phyloP scores from a whole-genome alignment of 1,140 invertebrate genomes.

The Trypoxylus dichotomus region DNA sequence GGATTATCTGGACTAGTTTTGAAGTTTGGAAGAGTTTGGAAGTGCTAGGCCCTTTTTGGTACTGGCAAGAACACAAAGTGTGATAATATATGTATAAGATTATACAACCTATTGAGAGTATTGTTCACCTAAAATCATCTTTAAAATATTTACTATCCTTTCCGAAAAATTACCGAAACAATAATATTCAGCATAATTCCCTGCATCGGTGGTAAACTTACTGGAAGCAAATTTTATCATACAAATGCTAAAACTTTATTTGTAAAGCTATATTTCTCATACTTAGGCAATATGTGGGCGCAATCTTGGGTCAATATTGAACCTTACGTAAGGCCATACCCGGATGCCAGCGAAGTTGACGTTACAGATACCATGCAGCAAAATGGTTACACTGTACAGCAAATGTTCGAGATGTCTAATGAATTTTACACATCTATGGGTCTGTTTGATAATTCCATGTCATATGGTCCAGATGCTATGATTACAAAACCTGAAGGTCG shows the following conservation, averaged over 20 bases:
- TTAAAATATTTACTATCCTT: too few species aligned
- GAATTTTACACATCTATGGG: conserved; percentile 59
- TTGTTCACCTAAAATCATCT: too few species aligned
- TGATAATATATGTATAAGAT: too few species aligned
- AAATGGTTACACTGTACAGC: conserved; percentile 55
- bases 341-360: conserved; percentile 70
- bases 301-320: conserved; percentile 83
- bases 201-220: too few species aligned
- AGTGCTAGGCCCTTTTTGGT: too few species aligned
- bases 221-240: too few species aligned
- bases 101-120: too few species aligned
- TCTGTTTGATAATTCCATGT: conserved; percentile 51
- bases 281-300: conserved; percentile 87
- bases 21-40: too few species aligned
- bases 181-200: too few species aligned
- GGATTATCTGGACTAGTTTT: too few species aligned
- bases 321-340: conserved; percentile 72
- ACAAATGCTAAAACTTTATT: neutral
- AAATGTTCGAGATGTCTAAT: conserved; percentile 56
- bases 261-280: neutral
- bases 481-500: conserved; percentile 66
- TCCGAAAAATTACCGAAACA: too few species aligned
- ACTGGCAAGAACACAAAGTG: too few species aligned
- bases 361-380: conserved; percentile 69
- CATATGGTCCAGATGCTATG: conserved; percentile 48